phyloP scores from a whole-genome alignment of 2,113 vertebrate genomes.

The Solea solea region DNA sequence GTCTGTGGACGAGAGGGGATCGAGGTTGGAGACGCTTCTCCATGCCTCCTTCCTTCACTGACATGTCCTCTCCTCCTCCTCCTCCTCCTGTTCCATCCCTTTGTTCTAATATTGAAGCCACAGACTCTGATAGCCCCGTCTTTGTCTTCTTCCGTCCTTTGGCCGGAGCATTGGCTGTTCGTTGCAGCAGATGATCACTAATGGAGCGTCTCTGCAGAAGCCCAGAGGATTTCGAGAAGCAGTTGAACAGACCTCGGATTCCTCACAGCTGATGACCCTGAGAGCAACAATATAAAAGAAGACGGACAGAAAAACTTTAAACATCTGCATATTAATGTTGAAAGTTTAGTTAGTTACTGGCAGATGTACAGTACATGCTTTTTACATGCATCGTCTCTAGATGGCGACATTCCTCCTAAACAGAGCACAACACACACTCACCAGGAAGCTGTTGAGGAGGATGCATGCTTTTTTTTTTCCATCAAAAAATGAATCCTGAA shows the following conservation, averaged over 20 bases:
- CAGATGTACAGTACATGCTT: constrained; percentile 23
- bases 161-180: constrained; percentile 94
- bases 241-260: constrained; percentile 92
- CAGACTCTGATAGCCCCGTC: constrained; percentile 85
- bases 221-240: constrained; percentile 84
- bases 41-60: constrained; percentile 68
- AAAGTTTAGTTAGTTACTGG: too few relatives aligned
- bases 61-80: constrained; percentile 70
- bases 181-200: constrained; percentile 90
- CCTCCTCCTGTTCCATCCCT: constrained; percentile 80
- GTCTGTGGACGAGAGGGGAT: constrained; percentile 83
- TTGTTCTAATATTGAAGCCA: constrained; percentile 76
- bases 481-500: too few relatives aligned
- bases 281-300: neutral
- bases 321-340: too few relatives aligned
- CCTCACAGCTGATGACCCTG: constrained; percentile 93
- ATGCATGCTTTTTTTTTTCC: constrained; percentile 11
- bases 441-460: constrained; percentile 28
- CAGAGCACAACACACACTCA: constrained; percentile 19
- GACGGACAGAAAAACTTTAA: too few relatives aligned
- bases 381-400: constrained; percentile 54
- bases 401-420: constrained; percentile 58
- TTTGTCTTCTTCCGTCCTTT: constrained; percentile 97
- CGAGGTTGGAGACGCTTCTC: constrained; percentile 63
- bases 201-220: constrained; percentile 87